Conservation (phyloP, 1,140 invertebrate genomes). For the Bombus vancouverensis region DNA sequence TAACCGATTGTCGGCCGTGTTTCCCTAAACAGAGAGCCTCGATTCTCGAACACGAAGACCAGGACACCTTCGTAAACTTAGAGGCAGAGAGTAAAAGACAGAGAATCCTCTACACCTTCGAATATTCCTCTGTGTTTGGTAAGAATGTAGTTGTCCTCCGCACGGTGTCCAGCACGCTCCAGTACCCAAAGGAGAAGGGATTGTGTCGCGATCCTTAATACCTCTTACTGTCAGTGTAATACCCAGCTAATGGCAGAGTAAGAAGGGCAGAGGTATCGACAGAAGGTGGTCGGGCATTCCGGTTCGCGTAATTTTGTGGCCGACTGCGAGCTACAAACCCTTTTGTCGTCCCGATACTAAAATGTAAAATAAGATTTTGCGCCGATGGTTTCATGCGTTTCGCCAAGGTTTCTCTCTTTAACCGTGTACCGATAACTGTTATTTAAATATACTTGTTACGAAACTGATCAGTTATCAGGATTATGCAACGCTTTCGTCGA, state of each 20-base stretch:
- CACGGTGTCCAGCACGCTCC: conserved; percentile 56
- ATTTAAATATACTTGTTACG: neutral
- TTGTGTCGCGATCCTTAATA: conserved; percentile 72
- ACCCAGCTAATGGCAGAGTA: conserved; percentile 65
- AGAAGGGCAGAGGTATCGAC: conserved; percentile 32
- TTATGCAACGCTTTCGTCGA: neutral
- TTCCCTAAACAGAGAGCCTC: conserved; percentile 70
- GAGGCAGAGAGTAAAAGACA: conserved; percentile 37
- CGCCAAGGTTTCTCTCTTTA: neutral
- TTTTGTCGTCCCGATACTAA: conserved; percentile 65
- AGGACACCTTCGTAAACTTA: no score
- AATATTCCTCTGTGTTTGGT: neutral
- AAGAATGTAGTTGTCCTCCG: neutral
- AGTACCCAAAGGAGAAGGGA: conserved; percentile 70
- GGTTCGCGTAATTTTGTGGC: conserved; percentile 66
- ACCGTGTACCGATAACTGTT: neutral
- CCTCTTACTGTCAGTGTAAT: conserved; percentile 74
- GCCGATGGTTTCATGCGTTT: neutral
- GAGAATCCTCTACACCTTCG: conserved; percentile 18
- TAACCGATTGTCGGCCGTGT: conserved; percentile 64
- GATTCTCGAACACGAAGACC: neutral
- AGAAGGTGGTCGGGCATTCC: conserved; percentile 37
- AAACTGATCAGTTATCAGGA: neutral
- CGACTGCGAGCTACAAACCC: neutral
- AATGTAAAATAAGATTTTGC: conserved; percentile 72